Base-by-base conservation (phyloP, 2,888 invertebrate genomes). In the Stratiomys singularior region DNA sequence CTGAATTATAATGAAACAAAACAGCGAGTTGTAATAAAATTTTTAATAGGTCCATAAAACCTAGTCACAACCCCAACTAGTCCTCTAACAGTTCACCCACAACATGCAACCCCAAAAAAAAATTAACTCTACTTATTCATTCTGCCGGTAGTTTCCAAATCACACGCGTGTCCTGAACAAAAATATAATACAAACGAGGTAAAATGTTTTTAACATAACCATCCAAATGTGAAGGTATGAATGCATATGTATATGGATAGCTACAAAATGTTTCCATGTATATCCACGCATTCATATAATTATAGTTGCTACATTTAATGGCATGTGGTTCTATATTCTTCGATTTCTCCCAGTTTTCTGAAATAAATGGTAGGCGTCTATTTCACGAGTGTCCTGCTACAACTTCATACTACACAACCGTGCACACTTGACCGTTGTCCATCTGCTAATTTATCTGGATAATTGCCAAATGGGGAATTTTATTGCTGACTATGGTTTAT, bases 391-490 rank as follows among this genome's bases (percentile, higher is more conserved):
- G 28, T 52, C 28, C 11, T 27, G 30, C 64, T 25, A 44, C 21
- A 52, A 52, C 52, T 18, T 18, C 15, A 52, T 52, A 52, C 52
- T 18, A 13, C 52, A 15, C 60, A 21, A 52, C 56, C 52, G 76
- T 52, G 23, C 52, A 67, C 66, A 66, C 72, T 74, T 74, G 77
- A 78, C 79, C 76, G 76, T 56, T 80, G 82, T 81, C 82, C 82
- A 82, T 82, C 82, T 83, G 85, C 84, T 86, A 86, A 86, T 86
- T 85, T 85, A 85, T 86, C 83, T 85, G 84, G 84, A 85, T 86
- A 85, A 85, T 85, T 86, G 85, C 85, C 84, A 85, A 86, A 85
- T 85, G 85, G 85, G 85, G 83, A 85, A 83, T 85, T 86, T 86
- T 85, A 85, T 85, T 85, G 84, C 84, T 82, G 82, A 82, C 44